Conservation (phyloP, 1,140 invertebrate genomes). For the Lamellibrachia luymesi region DNA sequence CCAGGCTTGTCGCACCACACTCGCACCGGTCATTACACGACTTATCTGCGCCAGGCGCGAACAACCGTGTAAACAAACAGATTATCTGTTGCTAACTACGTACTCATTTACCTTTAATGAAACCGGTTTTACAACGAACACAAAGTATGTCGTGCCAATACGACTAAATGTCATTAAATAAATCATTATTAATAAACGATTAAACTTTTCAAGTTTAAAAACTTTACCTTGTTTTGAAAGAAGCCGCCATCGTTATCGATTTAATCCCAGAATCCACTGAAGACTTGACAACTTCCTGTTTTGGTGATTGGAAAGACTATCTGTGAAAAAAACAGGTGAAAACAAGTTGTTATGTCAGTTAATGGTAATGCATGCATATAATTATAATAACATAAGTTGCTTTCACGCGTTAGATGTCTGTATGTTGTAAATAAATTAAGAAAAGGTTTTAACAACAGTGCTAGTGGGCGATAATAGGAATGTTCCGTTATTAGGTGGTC, state of each 20-base stretch:
- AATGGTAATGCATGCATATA: background rate
- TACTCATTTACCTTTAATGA: background rate
- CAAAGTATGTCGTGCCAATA: background rate
- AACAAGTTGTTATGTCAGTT: constrained; percentile 5
- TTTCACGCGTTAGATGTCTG: background rate
- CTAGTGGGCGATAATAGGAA: background rate
- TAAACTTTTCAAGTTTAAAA: background rate
- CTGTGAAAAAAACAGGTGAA: background rate
- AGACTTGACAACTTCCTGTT: background rate
- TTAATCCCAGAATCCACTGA: constrained; percentile 17
- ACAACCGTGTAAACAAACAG: constrained; percentile 11
- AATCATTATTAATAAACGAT: background rate
- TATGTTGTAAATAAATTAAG: background rate
- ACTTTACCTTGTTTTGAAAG: background rate
- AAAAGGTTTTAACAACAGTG: background rate
- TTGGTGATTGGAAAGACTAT: background rate
- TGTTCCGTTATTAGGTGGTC: background rate
- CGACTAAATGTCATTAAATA: background rate
- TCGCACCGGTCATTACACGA: background rate
- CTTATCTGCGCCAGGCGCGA: background rate
- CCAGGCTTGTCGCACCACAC: background rate
- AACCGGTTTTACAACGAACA: background rate
- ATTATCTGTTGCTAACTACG: background rate
- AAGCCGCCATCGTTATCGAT: constrained; percentile 16
- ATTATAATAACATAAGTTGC: background rate